These are phyloP conservation scores for Battus philenor DNA, from an alignment of 1,140 invertebrate genomes.

Conservation along the genomic window DNA sequence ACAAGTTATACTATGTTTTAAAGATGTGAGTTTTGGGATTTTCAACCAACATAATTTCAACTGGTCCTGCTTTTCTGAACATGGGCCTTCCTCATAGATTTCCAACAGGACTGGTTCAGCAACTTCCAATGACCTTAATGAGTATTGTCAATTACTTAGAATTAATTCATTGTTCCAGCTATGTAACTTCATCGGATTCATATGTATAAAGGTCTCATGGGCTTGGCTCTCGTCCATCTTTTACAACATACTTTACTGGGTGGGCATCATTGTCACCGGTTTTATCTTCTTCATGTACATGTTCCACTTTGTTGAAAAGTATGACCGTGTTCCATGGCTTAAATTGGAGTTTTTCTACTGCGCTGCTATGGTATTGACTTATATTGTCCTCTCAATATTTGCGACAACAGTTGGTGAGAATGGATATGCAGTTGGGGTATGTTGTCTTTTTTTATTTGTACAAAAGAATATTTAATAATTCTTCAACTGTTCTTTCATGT, in stretches of 20 bases:
- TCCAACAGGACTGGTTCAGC: no score
- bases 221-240: slow-evolving; percentile 52
- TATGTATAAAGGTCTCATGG: slow-evolving; percentile 87
- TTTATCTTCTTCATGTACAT: slow-evolving; percentile 87
- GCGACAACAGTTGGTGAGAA: slow-evolving; percentile 50
- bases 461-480: no score
- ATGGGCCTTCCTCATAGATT: no score
- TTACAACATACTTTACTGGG: slow-evolving; percentile 89
- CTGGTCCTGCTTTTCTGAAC: no score
- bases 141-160: no score
- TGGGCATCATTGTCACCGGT: slow-evolving; percentile 87
- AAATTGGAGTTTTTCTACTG: slow-evolving; percentile 89
- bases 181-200: slow-evolving; percentile 87
- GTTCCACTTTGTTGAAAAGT: slow-evolving; percentile 90
- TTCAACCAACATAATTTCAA: no score
- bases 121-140: no score
- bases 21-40: no score
- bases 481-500: no score
- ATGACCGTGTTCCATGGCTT: slow-evolving; percentile 89
- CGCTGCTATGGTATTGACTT: slow-evolving; percentile 80
- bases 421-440: slow-evolving; percentile 62
- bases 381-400: slow-evolving; percentile 66
- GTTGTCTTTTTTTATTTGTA: no score
- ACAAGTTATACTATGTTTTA: no score
- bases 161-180: no score